Conservation (phyloP, 2,888 invertebrate species). For the Agriotes lineatus region DNA sequence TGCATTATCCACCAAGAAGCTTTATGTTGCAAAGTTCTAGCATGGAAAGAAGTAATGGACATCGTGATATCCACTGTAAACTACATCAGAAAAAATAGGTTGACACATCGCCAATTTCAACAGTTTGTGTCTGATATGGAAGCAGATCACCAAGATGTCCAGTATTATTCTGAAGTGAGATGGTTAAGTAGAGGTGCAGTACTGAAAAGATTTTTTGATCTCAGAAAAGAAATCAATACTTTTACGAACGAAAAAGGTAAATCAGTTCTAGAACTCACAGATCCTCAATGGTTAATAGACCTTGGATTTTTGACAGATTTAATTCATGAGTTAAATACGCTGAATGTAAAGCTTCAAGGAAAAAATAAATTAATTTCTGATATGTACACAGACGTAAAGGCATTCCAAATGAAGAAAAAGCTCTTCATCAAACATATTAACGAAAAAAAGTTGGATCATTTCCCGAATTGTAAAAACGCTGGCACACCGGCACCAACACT, state of each 20-base stretch:
- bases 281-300: constrained; percentile 38
- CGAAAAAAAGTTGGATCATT: too few species aligned
- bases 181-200: constrained; percentile 41
- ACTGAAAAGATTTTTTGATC: constrained; percentile 44
- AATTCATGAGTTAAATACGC: constrained; percentile 9
- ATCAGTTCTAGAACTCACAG: constrained; percentile 35
- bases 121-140: constrained; percentile 45
- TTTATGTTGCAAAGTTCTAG: constrained; percentile 35
- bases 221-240: constrained; percentile 24
- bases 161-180: constrained; percentile 47
- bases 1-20: constrained; percentile 11
- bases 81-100: constrained; percentile 46
- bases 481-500: not conserved
- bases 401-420: not conserved
- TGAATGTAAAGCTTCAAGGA: constrained; percentile 7
- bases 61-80: constrained; percentile 45
- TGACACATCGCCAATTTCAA: constrained; percentile 46
- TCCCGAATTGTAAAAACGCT: too few species aligned
- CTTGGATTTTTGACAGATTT: constrained; percentile 40
- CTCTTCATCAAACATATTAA: not conserved
- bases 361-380: constrained; percentile 10
- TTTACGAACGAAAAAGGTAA: constrained; percentile 12
- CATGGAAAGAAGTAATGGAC: constrained; percentile 49
- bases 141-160: constrained; percentile 44
- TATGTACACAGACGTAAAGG: constrained; percentile 11